Conservation (phyloP, 2,888 invertebrate species). For the Pandemis heparana region DNA sequence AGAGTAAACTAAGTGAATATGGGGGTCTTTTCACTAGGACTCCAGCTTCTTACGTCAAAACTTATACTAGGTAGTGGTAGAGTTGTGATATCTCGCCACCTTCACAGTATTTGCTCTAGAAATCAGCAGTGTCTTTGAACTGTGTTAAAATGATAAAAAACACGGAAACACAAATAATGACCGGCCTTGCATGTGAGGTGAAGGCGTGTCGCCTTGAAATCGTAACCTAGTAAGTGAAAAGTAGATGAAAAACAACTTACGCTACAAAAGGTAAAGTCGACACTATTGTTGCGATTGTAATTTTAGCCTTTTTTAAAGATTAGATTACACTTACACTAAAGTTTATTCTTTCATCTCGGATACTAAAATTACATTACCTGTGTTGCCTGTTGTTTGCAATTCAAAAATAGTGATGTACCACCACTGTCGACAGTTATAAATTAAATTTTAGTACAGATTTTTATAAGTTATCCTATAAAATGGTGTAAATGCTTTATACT, state of each 20-base stretch:
- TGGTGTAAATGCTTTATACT: too few species aligned
- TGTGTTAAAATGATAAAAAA: conserved; percentile 34
- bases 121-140: conserved; percentile 35
- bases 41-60: too few species aligned
- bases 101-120: conserved; percentile 24
- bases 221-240: conserved; percentile 30
- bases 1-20: too few species aligned
- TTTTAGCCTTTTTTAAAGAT: neutral
- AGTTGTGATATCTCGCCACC: neutral
- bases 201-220: conserved; percentile 30
- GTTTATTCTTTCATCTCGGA: too few species aligned
- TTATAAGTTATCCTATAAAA: too few species aligned
- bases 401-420: too few species aligned
- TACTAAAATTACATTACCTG: too few species aligned
- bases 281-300: neutral
- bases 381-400: too few species aligned
- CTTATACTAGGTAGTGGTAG: too few species aligned
- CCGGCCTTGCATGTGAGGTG: conserved; percentile 28
- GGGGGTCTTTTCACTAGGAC: too few species aligned
- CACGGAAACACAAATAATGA: conserved; percentile 37
- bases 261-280: neutral
- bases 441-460: too few species aligned
- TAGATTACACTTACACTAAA: neutral
- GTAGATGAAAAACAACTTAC: conserved; percentile 12
- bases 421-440: too few species aligned